Evolutionary conservation across 2,888 invertebrate species (phyloP).

Genomic region (Dolichopus griseipennis): DNA sequence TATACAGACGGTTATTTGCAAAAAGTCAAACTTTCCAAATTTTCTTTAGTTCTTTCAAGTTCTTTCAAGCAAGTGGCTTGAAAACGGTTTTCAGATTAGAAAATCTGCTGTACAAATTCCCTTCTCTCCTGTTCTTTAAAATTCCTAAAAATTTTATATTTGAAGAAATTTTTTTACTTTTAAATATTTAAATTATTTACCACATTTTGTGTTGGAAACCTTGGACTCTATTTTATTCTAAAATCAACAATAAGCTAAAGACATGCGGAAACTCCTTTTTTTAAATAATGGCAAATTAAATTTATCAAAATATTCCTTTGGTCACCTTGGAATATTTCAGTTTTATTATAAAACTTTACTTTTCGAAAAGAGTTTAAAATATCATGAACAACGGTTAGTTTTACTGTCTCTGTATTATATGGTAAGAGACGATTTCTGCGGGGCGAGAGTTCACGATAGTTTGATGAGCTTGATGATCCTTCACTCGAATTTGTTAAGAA

Average conservation of each 20-base stretch:
- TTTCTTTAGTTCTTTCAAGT: slow-evolving; percentile 7
- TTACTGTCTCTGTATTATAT: no score
- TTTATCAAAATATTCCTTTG: slow-evolving; percentile 22
- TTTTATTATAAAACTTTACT: slow-evolving; percentile 22
- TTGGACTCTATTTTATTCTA: slow-evolving; percentile 24
- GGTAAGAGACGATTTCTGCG: no score
- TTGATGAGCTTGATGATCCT: slow-evolving; percentile 10
- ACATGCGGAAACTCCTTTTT: slow-evolving; percentile 20
- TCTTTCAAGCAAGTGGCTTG: background rate
- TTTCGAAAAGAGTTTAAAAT: slow-evolving; percentile 14
- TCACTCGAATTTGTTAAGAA: background rate
- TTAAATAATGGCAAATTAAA: slow-evolving; percentile 22
- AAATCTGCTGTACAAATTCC: slow-evolving; percentile 16
- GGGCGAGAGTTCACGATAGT: background rate
- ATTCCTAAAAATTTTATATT: slow-evolving; percentile 7
- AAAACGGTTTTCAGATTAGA: slow-evolving; percentile 2
- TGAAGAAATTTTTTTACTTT: background rate
- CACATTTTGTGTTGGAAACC: slow-evolving; percentile 15
- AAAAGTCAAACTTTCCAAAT: background rate
- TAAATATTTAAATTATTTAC: slow-evolving; percentile 10
- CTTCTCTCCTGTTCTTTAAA: slow-evolving; percentile 13
- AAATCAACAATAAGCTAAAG: slow-evolving; percentile 19
- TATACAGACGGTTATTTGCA: slow-evolving; percentile 16
- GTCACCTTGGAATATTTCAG: slow-evolving; percentile 23
- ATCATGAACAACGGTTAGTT: background rate